A percentile compares a stretch with the other conserved stretches of the same genome.
These are phyloP conservation scores for Mythimna ferrago DNA, from an alignment of 2,888 invertebrate species.

Conservation along the genomic window DNA sequence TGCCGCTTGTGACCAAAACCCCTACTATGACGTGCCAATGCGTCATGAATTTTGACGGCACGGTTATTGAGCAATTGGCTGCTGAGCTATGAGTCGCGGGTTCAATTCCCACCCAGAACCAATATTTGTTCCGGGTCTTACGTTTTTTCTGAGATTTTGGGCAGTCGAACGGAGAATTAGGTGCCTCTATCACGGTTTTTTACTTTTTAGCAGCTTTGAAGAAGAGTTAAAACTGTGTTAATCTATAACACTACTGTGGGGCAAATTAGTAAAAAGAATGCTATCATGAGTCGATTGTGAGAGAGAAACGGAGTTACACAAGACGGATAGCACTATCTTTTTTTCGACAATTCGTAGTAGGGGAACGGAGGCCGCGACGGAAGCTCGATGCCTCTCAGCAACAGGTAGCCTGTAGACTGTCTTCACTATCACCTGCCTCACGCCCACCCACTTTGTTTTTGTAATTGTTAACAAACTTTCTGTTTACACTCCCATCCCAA, in stretches of 20 bases:
- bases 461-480: conserved; percentile 32
- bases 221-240: too few species aligned
- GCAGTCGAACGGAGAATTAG: too few species aligned
- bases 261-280: background rate
- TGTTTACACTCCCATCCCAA: conserved; percentile 35
- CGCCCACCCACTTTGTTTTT: conserved; percentile 13
- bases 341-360: background rate
- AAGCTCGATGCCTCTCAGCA: conserved; percentile 56
- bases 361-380: conserved; percentile 49
- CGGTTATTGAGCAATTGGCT: too few species aligned
- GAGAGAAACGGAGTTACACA: background rate
- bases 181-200: too few species aligned
- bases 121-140: too few species aligned
- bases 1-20: conserved; percentile 47
- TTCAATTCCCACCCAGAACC: too few species aligned
- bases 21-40: too few species aligned
- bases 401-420: conserved; percentile 57
- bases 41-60: too few species aligned
- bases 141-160: too few species aligned
- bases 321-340: background rate
- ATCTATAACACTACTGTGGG: too few species aligned
- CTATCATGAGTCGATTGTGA: background rate
- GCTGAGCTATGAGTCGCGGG: too few species aligned
- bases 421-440: conserved; percentile 44
- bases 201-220: too few species aligned